Conservation (phyloP, 2,888 invertebrate genomes). For the Liposcelis brunnea region DNA sequence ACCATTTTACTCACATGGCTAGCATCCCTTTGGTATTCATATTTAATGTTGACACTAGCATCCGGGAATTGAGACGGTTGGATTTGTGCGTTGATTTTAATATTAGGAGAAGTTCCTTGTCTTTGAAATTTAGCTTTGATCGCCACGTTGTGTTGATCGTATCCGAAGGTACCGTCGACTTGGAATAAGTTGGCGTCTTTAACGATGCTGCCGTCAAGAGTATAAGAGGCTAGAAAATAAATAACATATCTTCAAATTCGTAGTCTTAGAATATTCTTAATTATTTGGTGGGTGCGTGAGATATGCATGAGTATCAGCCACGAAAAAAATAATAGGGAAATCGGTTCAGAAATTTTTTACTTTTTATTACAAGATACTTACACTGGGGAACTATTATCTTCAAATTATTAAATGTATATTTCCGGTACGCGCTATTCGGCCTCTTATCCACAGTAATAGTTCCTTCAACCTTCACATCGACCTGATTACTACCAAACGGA, state of each 20-base stretch:
- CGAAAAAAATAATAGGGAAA: too few species aligned
- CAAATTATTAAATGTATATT: slow-evolving; percentile 41
- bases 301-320: too few species aligned
- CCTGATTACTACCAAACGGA: slow-evolving; percentile 35
- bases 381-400: slow-evolving; percentile 24
- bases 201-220: slow-evolving; percentile 35
- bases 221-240: slow-evolving; percentile 17
- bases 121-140: slow-evolving; percentile 31
- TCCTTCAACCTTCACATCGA: slow-evolving; percentile 17
- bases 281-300: too few species aligned
- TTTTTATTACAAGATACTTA: slow-evolving; percentile 10
- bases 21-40: slow-evolving; percentile 30
- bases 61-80: slow-evolving; percentile 40
- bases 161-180: slow-evolving; percentile 31
- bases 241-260: too few species aligned
- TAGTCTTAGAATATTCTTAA: too few species aligned
- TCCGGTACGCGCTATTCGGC: slow-evolving; percentile 26
- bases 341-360: too few species aligned
- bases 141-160: slow-evolving; percentile 30
- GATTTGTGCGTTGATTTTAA: slow-evolving; percentile 32
- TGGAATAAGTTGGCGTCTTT: slow-evolving; percentile 26
- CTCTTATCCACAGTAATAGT: slow-evolving; percentile 25
- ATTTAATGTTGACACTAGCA: slow-evolving; percentile 40
- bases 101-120: slow-evolving; percentile 25
- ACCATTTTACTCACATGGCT: slow-evolving; percentile 29